Evolutionary conservation across 2,797 vertebrate species (phyloP), one percentile per base, ranked within the genome.

Genomic region (Adrianichthys oophorus): DNA sequence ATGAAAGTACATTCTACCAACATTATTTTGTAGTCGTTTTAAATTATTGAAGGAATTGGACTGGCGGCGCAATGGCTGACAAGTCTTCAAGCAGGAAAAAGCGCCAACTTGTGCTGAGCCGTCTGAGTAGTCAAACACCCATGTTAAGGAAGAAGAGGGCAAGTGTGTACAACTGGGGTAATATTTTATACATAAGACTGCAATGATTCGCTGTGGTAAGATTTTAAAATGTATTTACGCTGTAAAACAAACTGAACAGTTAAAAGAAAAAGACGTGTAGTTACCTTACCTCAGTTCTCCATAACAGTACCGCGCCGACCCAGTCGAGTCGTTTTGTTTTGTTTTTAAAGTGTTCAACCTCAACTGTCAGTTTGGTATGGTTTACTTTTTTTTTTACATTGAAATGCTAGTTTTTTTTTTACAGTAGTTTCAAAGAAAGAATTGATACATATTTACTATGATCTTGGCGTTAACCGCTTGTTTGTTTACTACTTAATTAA

Each of bases 41-140:
- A 17, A 1, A 4, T 51, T 4, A 14, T 52, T 13, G 19, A 5
- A 21, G 12, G 12, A 15, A 45, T 59, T 51, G 10, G 3, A 14
- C 74, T 26, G 87, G 85, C 87, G 24, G 3, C 23, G 45, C 0
- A 47, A 56, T 19, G 23, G 59, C 2, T 75, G 46, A 15, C 1
- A 52, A 44, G 58, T 74, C 79, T 64, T 80, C 59, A 50, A 52
- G 68, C 68, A 66, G 86, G 87, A 93, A 93, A 93, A 93, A 92
- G 85, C 92, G 92, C 91, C 90, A 93, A 93, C 72, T 92, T 89
- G 71, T 84, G 68, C 74, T 37, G 55, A 56, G 37, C 52, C 52
- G 62, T 59, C 41, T 16, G 72, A 50, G 50, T 69, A 65, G 62
- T 57, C 40, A 53, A 70, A 66, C 46, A 69, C 29, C 47, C 45